These are phyloP conservation scores for Phoenicopterus ruber DNA, from an alignment of 2,113 vertebrate genomes.

Conservation along the genomic window DNA sequence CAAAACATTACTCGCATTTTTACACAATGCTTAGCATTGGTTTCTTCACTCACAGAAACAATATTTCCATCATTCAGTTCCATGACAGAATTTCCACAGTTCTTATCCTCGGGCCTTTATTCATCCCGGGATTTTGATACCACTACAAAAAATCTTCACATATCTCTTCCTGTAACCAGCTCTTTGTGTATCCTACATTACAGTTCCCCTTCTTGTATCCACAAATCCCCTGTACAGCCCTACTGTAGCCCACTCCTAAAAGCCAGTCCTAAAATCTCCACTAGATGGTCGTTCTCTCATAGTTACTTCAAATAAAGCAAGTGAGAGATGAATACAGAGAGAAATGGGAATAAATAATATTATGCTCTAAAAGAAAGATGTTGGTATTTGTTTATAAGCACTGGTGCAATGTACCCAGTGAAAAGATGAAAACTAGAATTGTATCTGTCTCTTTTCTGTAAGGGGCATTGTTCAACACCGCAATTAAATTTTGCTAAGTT, in stretches of 20 bases:
- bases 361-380: neutral
- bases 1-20: neutral
- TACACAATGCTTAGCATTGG: neutral
- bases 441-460: neutral
- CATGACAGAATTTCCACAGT: neutral
- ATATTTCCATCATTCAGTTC: neutral
- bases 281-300: neutral
- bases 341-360: neutral
- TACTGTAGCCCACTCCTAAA: neutral
- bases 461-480: neutral
- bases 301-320: neutral
- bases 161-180: neutral
- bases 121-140: neutral
- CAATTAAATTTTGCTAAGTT: neutral
- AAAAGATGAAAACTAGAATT: neutral
- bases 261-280: neutral
- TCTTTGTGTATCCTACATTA: neutral
- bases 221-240: neutral
- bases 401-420: neutral
- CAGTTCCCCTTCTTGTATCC: neutral
- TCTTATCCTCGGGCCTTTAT: neutral
- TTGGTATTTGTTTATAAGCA: neutral
- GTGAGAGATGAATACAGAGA: neutral
- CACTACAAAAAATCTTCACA: neutral
- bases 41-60: neutral